Conservation (phyloP, 1,140 invertebrate genomes). For the Prorops nasuta region DNA sequence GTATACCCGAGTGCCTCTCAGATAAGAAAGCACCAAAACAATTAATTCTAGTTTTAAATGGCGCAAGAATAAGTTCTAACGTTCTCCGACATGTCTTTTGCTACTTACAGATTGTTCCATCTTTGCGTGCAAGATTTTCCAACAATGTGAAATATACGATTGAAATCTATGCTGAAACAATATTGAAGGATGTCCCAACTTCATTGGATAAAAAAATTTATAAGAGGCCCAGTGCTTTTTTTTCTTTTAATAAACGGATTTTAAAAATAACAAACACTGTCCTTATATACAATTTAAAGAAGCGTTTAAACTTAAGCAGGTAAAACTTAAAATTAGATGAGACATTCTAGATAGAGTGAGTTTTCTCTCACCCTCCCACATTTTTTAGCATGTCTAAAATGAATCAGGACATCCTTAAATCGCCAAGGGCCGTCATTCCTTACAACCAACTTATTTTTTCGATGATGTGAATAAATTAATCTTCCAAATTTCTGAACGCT, state of each 20-base stretch:
- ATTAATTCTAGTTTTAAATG: too few relatives aligned
- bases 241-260: neutral
- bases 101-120: neutral
- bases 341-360: too few relatives aligned
- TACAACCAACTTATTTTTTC: neutral
- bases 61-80: too few relatives aligned
- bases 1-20: too few relatives aligned
- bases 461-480: conserved; percentile 64
- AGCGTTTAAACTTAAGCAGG: too few relatives aligned
- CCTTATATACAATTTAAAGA: too few relatives aligned
- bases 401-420: conserved; percentile 46
- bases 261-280: neutral
- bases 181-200: neutral
- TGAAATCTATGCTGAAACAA: neutral
- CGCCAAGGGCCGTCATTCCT: conserved; percentile 14
- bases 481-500: conserved; percentile 98
- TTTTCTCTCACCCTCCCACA: too few relatives aligned
- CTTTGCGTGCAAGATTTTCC: neutral
- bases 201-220: neutral
- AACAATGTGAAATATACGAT: neutral
- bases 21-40: too few relatives aligned
- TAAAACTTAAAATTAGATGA: too few relatives aligned
- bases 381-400: too few relatives aligned
- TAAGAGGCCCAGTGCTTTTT: too few relatives aligned
- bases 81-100: neutral